phyloP scores from a whole-genome alignment of 2,797 vertebrate genomes.

The Etheostoma nigrum region DNA sequence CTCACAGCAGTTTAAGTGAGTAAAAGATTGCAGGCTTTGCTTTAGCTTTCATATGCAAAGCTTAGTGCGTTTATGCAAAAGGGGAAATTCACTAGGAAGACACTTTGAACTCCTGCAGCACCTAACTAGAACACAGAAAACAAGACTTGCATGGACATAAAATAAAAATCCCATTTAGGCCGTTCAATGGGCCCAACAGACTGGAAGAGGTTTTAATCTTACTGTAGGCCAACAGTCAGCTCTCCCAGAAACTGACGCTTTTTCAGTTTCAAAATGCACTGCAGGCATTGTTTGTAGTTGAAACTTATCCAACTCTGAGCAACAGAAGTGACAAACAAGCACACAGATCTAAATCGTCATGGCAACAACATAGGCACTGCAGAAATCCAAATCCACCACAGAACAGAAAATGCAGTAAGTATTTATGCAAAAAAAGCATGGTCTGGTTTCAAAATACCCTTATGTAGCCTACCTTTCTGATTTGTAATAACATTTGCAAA shows the following conservation, averaged over 20 bases:
- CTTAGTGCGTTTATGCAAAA: constrained; percentile 57
- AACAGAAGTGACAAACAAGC: constrained; percentile 5
- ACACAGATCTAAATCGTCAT: constrained; percentile 34
- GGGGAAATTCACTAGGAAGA: not conserved
- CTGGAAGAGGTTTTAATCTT: not conserved
- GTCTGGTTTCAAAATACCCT: no score
- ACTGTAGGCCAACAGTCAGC: not conserved
- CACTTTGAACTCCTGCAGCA: not conserved
- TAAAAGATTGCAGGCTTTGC: constrained; percentile 19
- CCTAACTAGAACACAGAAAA: not conserved
- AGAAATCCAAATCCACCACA: not conserved
- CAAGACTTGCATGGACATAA: not conserved
- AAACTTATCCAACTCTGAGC: constrained; percentile 9
- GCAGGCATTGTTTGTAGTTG: not conserved
- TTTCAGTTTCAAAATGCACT: not conserved
- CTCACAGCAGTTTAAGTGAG: not conserved
- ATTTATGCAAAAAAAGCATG: not conserved
- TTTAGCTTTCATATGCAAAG: constrained; percentile 58
- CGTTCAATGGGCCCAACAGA: no score
- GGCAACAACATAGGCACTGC: constrained; percentile 30
- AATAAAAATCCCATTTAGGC: not conserved
- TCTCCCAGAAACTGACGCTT: not conserved
- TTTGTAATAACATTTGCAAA: no score
- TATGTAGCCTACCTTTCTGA: no score
- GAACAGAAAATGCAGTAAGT: not conserved